Conservation (phyloP, 2,797 vertebrate genomes). For the Tenualosa ilisha region DNA sequence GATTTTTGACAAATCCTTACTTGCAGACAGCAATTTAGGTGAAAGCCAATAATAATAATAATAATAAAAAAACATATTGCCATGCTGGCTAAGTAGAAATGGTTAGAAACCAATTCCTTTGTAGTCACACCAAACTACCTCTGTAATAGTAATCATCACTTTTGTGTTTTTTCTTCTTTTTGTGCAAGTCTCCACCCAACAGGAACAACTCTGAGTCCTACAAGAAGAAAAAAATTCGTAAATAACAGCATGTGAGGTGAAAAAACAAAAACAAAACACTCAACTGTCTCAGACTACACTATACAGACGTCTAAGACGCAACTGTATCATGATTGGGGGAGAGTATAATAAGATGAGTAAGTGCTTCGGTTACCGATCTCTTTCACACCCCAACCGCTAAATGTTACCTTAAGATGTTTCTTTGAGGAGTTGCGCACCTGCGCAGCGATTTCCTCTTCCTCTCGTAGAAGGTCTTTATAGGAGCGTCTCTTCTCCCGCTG, state of each 20-base stretch:
- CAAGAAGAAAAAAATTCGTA: constrained; percentile 43
- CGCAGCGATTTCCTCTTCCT: constrained; percentile 89
- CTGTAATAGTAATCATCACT: constrained; percentile 75
- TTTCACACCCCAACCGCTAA: neutral
- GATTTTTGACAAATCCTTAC: neutral
- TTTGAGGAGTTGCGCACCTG: constrained; percentile 90
- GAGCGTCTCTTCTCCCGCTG: constrained; percentile 94
- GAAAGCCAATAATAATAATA: neutral
- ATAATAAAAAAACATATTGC: neutral
- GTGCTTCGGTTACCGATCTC: constrained; percentile 3
- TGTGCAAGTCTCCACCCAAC: constrained; percentile 85
- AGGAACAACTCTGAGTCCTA: constrained; percentile 88
- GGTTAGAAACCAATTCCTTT: neutral
- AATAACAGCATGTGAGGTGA: neutral
- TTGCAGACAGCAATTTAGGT: neutral
- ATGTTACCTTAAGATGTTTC: constrained; percentile 79
- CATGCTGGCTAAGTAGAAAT: neutral
- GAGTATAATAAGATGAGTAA: neutral
- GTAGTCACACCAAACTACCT: constrained; percentile 58
- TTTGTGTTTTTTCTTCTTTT: constrained; percentile 91
- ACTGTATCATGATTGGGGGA: neutral
- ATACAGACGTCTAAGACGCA: neutral
- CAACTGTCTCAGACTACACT: neutral
- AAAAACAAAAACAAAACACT: neutral
- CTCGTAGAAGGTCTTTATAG: constrained; percentile 90